Conservation (phyloP, 1,140 invertebrate species). For the Heliconius nattereri region DNA sequence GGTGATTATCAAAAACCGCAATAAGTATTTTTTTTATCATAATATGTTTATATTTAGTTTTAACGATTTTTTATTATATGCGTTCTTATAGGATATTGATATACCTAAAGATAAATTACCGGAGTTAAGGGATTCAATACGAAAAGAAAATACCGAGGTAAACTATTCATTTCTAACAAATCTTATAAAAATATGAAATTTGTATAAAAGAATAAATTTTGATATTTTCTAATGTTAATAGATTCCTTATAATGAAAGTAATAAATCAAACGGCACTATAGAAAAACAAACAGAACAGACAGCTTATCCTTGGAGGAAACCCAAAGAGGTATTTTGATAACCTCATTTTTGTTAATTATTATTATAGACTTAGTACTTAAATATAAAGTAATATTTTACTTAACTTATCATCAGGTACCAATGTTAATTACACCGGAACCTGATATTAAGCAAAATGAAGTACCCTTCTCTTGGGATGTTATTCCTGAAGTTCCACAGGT, state of each 20-base stretch:
- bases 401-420: slow-evolving; percentile 57
- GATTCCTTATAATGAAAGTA: slow-evolving; percentile 40
- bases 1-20: slow-evolving; percentile 26
- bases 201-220: slow-evolving; percentile 19
- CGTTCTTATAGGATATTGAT: slow-evolving; percentile 26
- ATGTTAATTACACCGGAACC: slow-evolving; percentile 53
- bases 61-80: not conserved
- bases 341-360: not conserved
- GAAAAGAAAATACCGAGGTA: slow-evolving; percentile 25
- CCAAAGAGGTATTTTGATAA: slow-evolving; percentile 43
- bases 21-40: not conserved
- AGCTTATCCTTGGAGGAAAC: slow-evolving; percentile 59
- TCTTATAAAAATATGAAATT: slow-evolving; percentile 15
- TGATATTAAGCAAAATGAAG: slow-evolving; percentile 58
- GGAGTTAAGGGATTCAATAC: slow-evolving; percentile 2
- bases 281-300: slow-evolving; percentile 45
- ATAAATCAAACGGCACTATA: slow-evolving; percentile 32
- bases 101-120: slow-evolving; percentile 22
- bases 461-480: slow-evolving; percentile 70
- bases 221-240: slow-evolving; percentile 35
- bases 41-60: not conserved
- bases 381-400: not conserved
- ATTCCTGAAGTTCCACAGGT: slow-evolving; percentile 78
- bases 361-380: not conserved
- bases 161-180: not conserved